phyloP scores from a whole-genome alignment of 2,797 vertebrate species.

The Pogonophryne albipinna region DNA sequence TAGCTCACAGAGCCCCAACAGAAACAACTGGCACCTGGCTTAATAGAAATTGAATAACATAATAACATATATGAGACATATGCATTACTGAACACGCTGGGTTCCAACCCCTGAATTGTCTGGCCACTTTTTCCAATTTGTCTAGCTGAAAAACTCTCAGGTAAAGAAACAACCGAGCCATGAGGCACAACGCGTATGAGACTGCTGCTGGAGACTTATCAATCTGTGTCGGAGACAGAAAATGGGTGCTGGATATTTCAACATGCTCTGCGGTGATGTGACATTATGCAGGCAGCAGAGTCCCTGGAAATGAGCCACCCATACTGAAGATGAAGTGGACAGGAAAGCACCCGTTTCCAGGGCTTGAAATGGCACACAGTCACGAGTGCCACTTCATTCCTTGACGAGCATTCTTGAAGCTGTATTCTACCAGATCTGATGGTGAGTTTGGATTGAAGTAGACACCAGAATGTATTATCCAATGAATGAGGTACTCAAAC shows the following conservation, averaged over 20 bases:
- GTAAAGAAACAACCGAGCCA: not conserved
- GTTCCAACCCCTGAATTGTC: not conserved
- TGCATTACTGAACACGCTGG: not conserved
- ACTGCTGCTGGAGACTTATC: conserved; percentile 29
- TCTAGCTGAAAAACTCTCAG: conserved; percentile 2
- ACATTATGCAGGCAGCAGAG: conserved; percentile 60
- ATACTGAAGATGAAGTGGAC: conserved; percentile 64
- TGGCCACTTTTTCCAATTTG: conserved; percentile 12
- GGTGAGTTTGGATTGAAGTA: conserved; percentile 45
- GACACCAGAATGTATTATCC: conserved; percentile 43
- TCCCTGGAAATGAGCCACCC: conserved; percentile 59
- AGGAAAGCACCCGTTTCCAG: conserved; percentile 64
- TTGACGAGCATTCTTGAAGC: conserved; percentile 55
- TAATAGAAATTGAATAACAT: conserved; percentile 53
- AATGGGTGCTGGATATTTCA: conserved; percentile 41
- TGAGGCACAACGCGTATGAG: conserved; percentile 2
- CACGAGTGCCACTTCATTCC: conserved; percentile 64
- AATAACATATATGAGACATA: too few relatives aligned
- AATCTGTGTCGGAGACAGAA: conserved; percentile 38
- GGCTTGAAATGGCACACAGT: conserved; percentile 68
- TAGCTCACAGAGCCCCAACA: conserved; percentile 29
- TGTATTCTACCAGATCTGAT: conserved; percentile 43
- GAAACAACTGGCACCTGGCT: conserved; percentile 28
- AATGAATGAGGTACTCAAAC: conserved; percentile 41
- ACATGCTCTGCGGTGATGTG: conserved; percentile 42